Conservation (phyloP, 2,888 invertebrate species). For the Cerastoderma edule region DNA sequence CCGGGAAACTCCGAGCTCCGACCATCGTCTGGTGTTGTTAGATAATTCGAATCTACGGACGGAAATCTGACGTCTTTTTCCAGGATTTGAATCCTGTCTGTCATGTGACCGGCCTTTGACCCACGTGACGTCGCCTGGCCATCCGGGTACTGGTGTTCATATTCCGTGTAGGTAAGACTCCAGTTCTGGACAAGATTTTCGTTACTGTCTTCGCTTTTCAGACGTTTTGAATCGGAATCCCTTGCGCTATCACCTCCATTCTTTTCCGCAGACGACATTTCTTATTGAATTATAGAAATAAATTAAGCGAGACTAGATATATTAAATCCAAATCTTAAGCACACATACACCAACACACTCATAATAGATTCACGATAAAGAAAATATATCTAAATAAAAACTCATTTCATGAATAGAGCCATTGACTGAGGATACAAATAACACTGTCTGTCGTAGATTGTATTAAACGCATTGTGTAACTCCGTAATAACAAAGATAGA, state of each 20-base stretch:
- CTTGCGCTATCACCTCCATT: not conserved
- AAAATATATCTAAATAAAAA: no score
- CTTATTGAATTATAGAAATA: no score
- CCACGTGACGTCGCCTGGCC: constrained; percentile 8
- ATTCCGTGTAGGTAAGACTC: constrained; percentile 55
- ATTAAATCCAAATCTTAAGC: no score
- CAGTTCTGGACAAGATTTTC: constrained; percentile 54
- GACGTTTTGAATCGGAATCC: not conserved
- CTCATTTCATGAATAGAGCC: no score
- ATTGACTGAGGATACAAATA: constrained; percentile 3
- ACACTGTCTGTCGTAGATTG: constrained; percentile 2
- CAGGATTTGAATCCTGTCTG: constrained; percentile 1
- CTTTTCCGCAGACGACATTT: constrained; percentile 9
- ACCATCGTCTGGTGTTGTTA: constrained; percentile 7
- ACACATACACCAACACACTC: no score
- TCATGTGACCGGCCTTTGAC: constrained; percentile 13
- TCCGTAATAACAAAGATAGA: constrained; percentile 36
- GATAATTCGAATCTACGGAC: not conserved
- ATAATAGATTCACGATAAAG: no score
- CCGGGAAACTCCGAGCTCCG: constrained; percentile 1
- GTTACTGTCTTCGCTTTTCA: constrained; percentile 25
- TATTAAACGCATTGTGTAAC: constrained; percentile 5
- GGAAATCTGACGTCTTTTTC: constrained; percentile 20
- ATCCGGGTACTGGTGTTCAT: constrained; percentile 20
- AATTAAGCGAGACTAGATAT: no score